These are phyloP conservation scores for Paratilapia polleni DNA, from an alignment of 2,113 vertebrate genomes.

Conservation along the genomic window DNA sequence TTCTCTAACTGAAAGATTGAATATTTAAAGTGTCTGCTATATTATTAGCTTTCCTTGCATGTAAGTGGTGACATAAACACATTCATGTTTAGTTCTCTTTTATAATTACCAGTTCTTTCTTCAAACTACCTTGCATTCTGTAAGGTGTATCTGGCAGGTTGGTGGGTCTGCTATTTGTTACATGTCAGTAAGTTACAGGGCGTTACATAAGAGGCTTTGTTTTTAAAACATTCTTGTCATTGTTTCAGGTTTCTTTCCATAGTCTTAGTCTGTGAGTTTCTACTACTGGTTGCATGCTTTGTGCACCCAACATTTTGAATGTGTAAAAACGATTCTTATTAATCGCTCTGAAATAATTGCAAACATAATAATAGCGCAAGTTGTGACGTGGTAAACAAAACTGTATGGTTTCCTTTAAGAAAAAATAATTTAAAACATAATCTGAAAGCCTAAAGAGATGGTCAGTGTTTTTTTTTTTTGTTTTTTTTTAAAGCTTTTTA, in stretches of 20 bases:
- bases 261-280: not conserved
- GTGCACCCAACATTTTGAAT: not conserved
- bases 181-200: not conserved
- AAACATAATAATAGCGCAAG: not conserved
- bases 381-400: not conserved
- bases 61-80: not conserved
- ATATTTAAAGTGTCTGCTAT: not conserved
- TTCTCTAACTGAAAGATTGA: not conserved
- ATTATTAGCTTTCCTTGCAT: not conserved
- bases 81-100: not conserved
- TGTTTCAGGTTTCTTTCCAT: not conserved
- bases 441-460: not conserved
- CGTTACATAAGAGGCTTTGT: not conserved
- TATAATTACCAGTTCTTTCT: not conserved
- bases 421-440: not conserved
- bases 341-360: not conserved
- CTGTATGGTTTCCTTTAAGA: not conserved
- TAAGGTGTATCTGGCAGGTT: not conserved
- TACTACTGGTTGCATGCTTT: not conserved
- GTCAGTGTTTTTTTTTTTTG: too few relatives aligned
- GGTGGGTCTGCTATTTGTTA: not conserved
- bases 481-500: too few relatives aligned
- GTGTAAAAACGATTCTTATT: not conserved
- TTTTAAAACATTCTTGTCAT: not conserved
- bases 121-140: not conserved